These are phyloP conservation scores for Calephelis perditalis DNA, from an alignment of 2,888 invertebrate genomes.

Conservation along the genomic window DNA sequence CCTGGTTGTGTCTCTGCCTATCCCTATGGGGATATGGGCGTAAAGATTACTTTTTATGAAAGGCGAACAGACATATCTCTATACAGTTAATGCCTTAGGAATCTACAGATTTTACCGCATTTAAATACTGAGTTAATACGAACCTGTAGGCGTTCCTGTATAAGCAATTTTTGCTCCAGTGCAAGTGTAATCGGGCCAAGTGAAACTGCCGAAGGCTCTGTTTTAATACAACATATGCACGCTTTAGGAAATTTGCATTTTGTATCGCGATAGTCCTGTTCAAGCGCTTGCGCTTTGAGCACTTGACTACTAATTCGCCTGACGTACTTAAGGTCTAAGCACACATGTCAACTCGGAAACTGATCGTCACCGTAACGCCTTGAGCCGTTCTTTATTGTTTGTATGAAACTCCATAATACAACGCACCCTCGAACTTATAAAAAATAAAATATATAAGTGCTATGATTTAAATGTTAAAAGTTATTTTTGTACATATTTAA, in stretches of 20 bases:
- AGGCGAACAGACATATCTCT: too few species aligned
- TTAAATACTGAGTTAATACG: constrained; percentile 5
- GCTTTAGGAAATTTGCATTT: constrained; percentile 43
- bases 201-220: constrained; percentile 23
- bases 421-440: too few species aligned
- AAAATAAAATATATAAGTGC: too few species aligned
- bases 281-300: constrained; percentile 36
- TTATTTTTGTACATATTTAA: too few species aligned
- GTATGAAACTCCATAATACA: too few species aligned
- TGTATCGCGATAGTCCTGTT: constrained; percentile 46
- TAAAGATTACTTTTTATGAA: too few species aligned
- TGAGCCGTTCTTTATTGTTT: too few species aligned
- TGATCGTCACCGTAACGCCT: too few species aligned
- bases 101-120: neutral
- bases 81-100: neutral
- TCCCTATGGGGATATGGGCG: too few species aligned
- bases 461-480: too few species aligned
- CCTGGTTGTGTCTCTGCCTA: too few species aligned
- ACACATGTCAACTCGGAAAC: too few species aligned
- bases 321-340: constrained; percentile 18
- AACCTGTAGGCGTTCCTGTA: constrained; percentile 7
- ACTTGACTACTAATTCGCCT: constrained; percentile 48
- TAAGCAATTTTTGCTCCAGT: constrained; percentile 15
- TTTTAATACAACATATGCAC: constrained; percentile 23
- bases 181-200: constrained; percentile 21